phyloP scores from a whole-genome alignment of 2,888 invertebrate species.

The Erpobdella octoculata region DNA sequence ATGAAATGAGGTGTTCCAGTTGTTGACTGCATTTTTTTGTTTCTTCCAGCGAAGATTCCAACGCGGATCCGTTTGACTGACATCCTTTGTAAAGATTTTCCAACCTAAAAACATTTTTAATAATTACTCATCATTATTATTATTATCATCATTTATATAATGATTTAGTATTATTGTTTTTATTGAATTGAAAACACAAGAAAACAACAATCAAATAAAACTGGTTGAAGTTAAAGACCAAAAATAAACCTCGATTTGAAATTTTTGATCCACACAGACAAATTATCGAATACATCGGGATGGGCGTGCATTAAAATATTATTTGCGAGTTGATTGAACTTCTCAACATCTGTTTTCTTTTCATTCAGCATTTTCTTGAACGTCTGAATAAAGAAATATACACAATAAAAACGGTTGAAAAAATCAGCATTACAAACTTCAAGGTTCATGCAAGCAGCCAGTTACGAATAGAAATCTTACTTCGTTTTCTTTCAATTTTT shows the following conservation, averaged over 20 bases:
- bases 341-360: constrained; percentile 71
- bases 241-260: constrained; percentile 60
- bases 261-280: constrained; percentile 96
- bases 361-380: constrained; percentile 52
- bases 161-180: background rate
- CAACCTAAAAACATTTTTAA: no score
- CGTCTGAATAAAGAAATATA: no score
- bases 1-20: constrained; percentile 82
- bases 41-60: constrained; percentile 57
- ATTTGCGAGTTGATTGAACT: constrained; percentile 68
- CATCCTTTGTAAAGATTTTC: no score
- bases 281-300: constrained; percentile 88
- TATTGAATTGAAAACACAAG: background rate
- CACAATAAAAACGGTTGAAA: background rate
- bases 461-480: constrained; percentile 54
- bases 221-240: background rate
- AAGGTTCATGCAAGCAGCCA: background rate
- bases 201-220: background rate
- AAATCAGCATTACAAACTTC: background rate
- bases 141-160: background rate
- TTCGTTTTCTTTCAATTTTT: constrained; percentile 77
- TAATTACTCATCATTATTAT: background rate
- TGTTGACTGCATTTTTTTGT: constrained; percentile 76
- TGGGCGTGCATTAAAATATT: constrained; percentile 84
- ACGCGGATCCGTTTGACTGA: no score